phyloP scores from a whole-genome alignment of 2,113 vertebrate genomes.

The Saguinus imperator region DNA sequence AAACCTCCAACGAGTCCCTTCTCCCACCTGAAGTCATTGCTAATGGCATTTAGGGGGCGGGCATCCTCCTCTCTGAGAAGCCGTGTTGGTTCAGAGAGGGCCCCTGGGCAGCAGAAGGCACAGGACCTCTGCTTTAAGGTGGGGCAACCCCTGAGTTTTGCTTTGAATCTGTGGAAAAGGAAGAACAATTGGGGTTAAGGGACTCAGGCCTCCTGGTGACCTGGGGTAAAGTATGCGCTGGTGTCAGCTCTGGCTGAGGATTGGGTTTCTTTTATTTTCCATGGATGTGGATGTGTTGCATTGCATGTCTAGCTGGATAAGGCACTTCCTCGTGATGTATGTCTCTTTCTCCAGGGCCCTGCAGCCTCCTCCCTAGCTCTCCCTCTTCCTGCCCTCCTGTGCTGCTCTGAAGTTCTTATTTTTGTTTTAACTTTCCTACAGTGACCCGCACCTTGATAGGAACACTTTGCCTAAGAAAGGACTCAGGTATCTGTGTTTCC shows the following conservation, averaged over 20 bases:
- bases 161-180: constrained; percentile 8
- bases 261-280: neutral
- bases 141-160: neutral
- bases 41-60: neutral
- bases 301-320: constrained; percentile 79
- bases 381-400: constrained; percentile 28
- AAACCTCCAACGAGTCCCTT: constrained; percentile 46
- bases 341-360: constrained; percentile 63
- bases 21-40: constrained; percentile 35
- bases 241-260: constrained; percentile 42
- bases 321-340: constrained; percentile 54
- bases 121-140: neutral
- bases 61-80: neutral
- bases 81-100: neutral
- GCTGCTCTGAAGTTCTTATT: constrained; percentile 90
- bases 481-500: constrained; percentile 94
- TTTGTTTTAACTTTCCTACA: constrained; percentile 93
- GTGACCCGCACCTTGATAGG: constrained; percentile 96
- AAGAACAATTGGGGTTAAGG: constrained; percentile 38
- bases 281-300: constrained; percentile 65
- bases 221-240: constrained; percentile 67
- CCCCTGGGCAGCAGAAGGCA: neutral
- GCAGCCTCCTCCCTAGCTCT: constrained; percentile 2
- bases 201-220: constrained; percentile 1
- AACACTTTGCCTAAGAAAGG: constrained; percentile 99